phyloP scores from a whole-genome alignment of 2,113 vertebrate species.

The Nothoprocta pentlandii region DNA sequence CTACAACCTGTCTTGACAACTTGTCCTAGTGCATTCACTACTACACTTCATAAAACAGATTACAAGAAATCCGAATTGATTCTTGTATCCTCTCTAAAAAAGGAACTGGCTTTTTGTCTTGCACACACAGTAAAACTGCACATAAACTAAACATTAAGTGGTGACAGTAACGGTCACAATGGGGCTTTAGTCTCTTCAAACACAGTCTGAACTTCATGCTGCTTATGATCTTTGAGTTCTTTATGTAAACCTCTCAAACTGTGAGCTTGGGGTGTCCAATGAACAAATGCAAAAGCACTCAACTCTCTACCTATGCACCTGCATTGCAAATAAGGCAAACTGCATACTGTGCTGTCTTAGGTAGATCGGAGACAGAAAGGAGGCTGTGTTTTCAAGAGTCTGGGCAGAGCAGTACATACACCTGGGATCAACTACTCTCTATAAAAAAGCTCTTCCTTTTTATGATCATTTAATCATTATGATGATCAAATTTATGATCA shows the following conservation, averaged over 20 bases:
- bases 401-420: neutral
- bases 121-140: neutral
- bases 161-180: neutral
- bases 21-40: neutral
- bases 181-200: neutral
- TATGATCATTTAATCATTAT: too few species aligned
- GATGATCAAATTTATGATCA: too few species aligned
- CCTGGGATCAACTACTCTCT: neutral
- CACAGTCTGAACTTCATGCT: neutral
- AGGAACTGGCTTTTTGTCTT: neutral
- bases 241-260: neutral
- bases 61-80: neutral
- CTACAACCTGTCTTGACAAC: too few species aligned
- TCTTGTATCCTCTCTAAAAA: neutral
- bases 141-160: neutral
- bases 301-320: neutral
- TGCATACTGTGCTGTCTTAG: neutral
- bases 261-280: neutral
- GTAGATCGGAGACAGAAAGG: too few species aligned
- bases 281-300: neutral
- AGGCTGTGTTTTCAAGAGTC: neutral
- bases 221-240: neutral
- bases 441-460: neutral
- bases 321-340: neutral
- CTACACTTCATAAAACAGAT: neutral